phyloP scores from a whole-genome alignment of 1,140 invertebrate species.

The Anagrus nilaparvatae region DNA sequence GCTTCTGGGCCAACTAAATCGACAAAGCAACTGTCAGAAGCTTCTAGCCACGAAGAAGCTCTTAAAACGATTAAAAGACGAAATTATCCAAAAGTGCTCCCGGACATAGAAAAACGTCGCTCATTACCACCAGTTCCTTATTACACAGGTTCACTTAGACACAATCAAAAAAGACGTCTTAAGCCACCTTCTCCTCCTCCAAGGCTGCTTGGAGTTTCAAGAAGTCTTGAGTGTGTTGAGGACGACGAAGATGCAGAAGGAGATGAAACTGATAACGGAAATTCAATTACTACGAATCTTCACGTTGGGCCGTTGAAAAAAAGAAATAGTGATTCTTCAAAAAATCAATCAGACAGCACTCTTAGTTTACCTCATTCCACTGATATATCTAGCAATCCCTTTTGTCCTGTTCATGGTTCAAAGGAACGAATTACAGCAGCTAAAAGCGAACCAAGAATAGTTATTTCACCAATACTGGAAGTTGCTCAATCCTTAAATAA shows the following conservation, averaged over 20 bases:
- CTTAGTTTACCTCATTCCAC: not conserved
- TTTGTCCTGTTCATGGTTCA: conserved; percentile 26
- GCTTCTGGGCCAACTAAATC: conserved; percentile 14
- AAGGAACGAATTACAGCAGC: conserved; percentile 1
- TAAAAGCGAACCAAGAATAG: conserved; percentile 22
- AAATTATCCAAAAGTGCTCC: conserved; percentile 74
- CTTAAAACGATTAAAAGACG: conserved; percentile 60
- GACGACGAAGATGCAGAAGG: conserved; percentile 20
- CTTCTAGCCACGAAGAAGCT: conserved; percentile 55
- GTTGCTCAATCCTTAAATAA: conserved; percentile 11
- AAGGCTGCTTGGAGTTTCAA: conserved; percentile 15
- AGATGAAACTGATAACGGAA: conserved; percentile 17
- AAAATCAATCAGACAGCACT: conserved; percentile 18
- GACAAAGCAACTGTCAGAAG: conserved; percentile 17
- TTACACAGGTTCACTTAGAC: conserved; percentile 1
- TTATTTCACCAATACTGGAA: conserved; percentile 16
- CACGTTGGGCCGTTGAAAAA: conserved; percentile 33
- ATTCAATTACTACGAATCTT: conserved; percentile 30
- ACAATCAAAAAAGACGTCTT: conserved; percentile 3
- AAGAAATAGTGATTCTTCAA: conserved; percentile 21
- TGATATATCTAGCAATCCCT: conserved; percentile 9
- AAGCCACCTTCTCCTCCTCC: conserved; percentile 32
- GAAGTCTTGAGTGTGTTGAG: conserved; percentile 24
- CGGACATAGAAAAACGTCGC: conserved; percentile 46
- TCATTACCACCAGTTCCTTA: conserved; percentile 31